Percentiles rank a stretch among this genome's conserved stretches.
Evolutionary conservation across 2,797 vertebrate species (phyloP).

Genomic region (Hypotaenidia okinawae): DNA sequence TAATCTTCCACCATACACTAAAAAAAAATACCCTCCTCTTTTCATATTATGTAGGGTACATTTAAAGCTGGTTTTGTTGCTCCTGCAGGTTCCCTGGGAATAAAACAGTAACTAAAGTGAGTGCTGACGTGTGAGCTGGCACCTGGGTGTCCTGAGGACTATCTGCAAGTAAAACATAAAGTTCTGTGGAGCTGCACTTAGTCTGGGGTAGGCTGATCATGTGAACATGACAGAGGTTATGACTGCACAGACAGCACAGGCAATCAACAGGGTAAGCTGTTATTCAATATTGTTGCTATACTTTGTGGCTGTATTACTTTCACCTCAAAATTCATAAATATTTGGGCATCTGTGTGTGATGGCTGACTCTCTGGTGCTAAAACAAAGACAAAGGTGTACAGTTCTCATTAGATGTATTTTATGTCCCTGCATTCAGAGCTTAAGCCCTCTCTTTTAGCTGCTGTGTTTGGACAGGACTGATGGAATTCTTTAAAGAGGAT

Average conservation of each 20-base stretch:
- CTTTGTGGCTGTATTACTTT: not conserved
- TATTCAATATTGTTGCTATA: not conserved
- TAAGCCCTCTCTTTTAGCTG: not conserved
- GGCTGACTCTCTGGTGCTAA: not conserved
- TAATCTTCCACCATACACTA: constrained; percentile 27
- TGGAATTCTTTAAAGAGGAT: not conserved
- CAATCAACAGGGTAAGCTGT: not conserved
- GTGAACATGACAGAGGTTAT: not conserved
- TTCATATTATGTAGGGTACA: not conserved
- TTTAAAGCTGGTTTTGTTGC: not conserved
- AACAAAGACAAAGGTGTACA: not conserved
- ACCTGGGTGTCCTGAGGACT: not conserved
- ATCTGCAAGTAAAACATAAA: not conserved
- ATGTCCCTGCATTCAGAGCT: not conserved
- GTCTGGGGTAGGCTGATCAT: not conserved
- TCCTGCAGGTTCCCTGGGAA: not conserved
- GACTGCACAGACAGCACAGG: not conserved
- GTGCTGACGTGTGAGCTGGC: not conserved
- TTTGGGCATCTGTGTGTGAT: not conserved
- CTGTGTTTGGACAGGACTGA: not conserved
- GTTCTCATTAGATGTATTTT: not conserved
- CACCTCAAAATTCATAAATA: not conserved
- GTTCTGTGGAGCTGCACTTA: not conserved
- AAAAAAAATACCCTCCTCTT: not conserved
- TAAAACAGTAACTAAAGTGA: not conserved